These are phyloP conservation scores for Melanotaenia maccullochi DNA, from an alignment of 2,797 vertebrate species.

Conservation along the genomic window DNA sequence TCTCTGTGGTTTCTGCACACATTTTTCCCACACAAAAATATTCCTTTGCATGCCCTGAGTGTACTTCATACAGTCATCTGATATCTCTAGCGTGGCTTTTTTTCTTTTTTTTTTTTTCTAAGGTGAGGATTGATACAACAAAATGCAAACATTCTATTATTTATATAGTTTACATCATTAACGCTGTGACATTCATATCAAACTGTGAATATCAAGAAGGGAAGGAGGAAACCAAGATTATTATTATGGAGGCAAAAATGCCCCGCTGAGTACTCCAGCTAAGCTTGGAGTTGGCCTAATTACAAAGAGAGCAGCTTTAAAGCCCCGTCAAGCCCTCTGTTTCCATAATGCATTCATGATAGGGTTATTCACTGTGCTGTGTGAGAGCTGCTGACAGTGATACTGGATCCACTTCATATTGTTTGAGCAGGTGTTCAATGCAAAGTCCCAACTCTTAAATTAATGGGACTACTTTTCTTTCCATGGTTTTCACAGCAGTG, in stretches of 20 bases:
- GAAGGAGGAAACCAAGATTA: conserved; percentile 7
- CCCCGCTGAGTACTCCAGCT: conserved; percentile 38
- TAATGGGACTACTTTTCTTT: conserved; percentile 26
- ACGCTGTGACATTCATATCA: conserved; percentile 30
- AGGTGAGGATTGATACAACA: neutral
- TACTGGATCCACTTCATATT: conserved; percentile 34
- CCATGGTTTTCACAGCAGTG: conserved; percentile 20
- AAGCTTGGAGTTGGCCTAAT: conserved; percentile 60
- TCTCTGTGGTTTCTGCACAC: neutral
- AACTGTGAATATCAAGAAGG: conserved; percentile 37
- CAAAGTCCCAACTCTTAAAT: conserved; percentile 43
- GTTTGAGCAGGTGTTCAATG: conserved; percentile 63
- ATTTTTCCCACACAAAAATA: conserved; percentile 10
- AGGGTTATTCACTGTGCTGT: conserved; percentile 48
- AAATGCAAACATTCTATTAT: neutral
- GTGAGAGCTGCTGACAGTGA: conserved; percentile 37
- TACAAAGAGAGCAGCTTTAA: conserved; percentile 49
- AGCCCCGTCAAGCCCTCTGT: conserved; percentile 35
- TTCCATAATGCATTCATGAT: conserved; percentile 56
- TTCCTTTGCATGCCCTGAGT: conserved; percentile 24
- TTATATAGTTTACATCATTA: conserved; percentile 22
- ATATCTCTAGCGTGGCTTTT: neutral
- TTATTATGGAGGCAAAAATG: conserved; percentile 59
- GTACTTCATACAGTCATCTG: conserved; percentile 9
- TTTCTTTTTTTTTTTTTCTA: neutral